A percentile compares a stretch with the other conserved stretches of the same genome.
phyloP scores from a whole-genome alignment of 2,797 vertebrate genomes.

The Sebastes ruberrimus region DNA sequence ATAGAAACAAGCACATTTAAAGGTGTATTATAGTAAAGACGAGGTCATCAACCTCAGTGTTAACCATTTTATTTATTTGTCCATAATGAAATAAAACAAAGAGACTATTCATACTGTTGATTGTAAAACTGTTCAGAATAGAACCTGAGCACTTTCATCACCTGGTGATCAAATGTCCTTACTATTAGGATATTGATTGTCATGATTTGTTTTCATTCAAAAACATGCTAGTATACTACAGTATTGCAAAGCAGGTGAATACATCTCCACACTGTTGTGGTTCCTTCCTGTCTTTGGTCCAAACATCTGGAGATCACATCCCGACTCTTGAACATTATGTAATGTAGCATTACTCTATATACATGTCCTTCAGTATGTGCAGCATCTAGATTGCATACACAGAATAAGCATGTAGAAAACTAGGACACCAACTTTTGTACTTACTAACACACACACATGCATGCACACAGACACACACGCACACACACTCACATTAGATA shows the following conservation, averaged over 20 bases:
- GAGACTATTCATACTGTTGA: conserved; percentile 5
- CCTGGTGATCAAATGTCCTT: neutral
- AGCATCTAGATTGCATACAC: neutral
- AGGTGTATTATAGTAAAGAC: neutral
- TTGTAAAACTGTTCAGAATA: conserved; percentile 4
- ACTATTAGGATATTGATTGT: neutral
- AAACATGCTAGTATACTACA: neutral
- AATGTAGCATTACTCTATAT: neutral
- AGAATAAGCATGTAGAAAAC: neutral
- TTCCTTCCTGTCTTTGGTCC: conserved; percentile 60
- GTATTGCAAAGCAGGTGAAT: conserved; percentile 17
- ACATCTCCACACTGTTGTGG: neutral
- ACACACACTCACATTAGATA: neutral
- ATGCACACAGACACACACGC: neutral
- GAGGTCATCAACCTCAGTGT: neutral
- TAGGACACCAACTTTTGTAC: neutral
- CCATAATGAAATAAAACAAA: conserved; percentile 15
- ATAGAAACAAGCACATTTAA: neutral
- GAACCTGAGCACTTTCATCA: conserved; percentile 4
- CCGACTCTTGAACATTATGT: neutral
- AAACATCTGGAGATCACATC: conserved; percentile 36
- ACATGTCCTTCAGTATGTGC: neutral
- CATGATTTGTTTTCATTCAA: neutral
- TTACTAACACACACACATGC: neutral
- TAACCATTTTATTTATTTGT: conserved; percentile 21